Evolutionary conservation across 2,888 invertebrate genomes (phyloP), one percentile per base, ranked within the genome.

Genomic region (Polia nebulosa): DNA sequence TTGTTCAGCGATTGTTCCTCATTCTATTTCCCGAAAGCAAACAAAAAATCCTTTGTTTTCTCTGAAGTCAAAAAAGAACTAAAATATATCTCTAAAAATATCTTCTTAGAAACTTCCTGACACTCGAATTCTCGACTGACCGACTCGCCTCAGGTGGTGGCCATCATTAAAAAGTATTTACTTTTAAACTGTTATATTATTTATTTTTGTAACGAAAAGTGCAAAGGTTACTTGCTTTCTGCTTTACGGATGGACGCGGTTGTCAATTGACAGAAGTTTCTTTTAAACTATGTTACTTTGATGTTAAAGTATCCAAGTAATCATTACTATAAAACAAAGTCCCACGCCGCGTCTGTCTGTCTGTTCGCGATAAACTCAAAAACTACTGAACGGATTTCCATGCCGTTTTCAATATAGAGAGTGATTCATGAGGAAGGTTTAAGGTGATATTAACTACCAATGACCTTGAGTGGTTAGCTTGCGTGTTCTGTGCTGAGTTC

Each of bases 221-320:
- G 36, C 76, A 80, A 68, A 75, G 76, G 59, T 80, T 41, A 79
- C 3, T 47, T 58, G 17, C 45, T 58, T 58, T 45, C 51, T 36
- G 22, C 13, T 49, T 49, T 15, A 15, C 32, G 5, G 44, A 34
- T 6, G 6, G 39, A 39, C 15, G 13, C 51, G 44, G 56, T 60
- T 80, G 62, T 76, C 69, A 80, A 53, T 65, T 55, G 45, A 15
- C 32, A 36, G 3, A 13, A 60, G 17, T 58, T 61, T 52, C 20
- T 57, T 53, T 78, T 52, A 32, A 27, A 20, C 34, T 22, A 55
- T 20, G 6, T 25, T 27, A 44, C 9, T 51, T 49, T 27, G n/a
- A 52, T 25, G n/a, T 11, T 9, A 6, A n/a, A 41, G 39, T 41
- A n/a, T n/a, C 39, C n/a, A n/a, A 41, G n/a, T n/a, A 41, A 41